Evolutionary conservation across 92 coral and sea anemone species (phyloP).

Genomic region (Ricordea florida): DNA sequence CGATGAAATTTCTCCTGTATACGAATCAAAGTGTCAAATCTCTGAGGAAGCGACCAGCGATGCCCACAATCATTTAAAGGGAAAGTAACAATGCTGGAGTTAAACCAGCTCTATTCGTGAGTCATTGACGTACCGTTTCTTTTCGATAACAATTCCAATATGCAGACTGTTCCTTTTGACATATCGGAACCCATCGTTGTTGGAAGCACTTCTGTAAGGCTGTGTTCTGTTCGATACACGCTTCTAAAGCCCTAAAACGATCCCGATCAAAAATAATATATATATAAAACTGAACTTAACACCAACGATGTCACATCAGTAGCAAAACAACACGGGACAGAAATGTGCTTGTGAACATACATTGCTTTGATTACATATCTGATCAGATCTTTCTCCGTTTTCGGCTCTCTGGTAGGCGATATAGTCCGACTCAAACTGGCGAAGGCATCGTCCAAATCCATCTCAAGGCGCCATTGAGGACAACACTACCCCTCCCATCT

Average conservation of each 20-base stretch:
- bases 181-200: slow-evolving; percentile 83
- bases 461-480: no score
- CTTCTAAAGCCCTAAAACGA: slow-evolving; percentile 84
- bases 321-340: no score
- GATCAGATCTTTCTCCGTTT: slow-evolving; percentile 74
- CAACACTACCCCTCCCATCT: no score
- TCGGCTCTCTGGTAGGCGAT: slow-evolving; percentile 42
- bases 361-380: slow-evolving; percentile 77
- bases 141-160: slow-evolving; percentile 95
- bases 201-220: slow-evolving; percentile 80
- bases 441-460: slow-evolving; percentile 4
- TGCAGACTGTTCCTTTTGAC: slow-evolving; percentile 67
- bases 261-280: background rate
- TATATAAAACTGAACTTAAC: background rate
- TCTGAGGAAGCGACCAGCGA: no score
- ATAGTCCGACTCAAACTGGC: slow-evolving; percentile 21
- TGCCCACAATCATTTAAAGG: no score
- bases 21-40: no score
- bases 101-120: no score
- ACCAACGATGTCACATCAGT: background rate
- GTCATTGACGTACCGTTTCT: slow-evolving; percentile 60
- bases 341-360: slow-evolving; percentile 33
- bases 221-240: slow-evolving; percentile 71
- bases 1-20: no score
- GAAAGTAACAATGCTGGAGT: no score